Evolutionary conservation across 2,888 invertebrate species (phyloP).

Genomic region (Caenorhabditis sp.): DNA sequence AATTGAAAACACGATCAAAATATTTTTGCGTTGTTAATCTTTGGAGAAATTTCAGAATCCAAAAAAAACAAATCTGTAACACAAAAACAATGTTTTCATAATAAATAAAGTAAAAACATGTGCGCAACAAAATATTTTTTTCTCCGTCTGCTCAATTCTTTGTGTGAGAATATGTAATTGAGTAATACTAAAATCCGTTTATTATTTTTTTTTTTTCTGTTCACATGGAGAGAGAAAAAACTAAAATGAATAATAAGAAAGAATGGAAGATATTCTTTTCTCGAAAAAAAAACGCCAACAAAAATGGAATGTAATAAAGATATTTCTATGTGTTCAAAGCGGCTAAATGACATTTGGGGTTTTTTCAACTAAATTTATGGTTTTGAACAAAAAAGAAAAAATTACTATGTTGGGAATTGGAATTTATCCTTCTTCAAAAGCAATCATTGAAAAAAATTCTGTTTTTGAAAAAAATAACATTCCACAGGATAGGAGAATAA

Average conservation of each 20-base stretch:
- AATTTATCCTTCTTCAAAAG: not conserved
- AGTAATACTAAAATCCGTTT: no score
- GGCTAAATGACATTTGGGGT: not conserved
- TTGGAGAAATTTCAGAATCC: not conserved
- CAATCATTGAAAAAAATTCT: not conserved
- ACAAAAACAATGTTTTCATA: not conserved
- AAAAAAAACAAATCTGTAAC: no score
- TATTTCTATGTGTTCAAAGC: not conserved
- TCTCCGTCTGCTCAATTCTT: no score
- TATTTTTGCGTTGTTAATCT: no score
- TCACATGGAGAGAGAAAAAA: not conserved
- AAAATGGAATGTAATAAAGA: not conserved
- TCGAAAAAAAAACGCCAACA: not conserved
- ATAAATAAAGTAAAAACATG: not conserved
- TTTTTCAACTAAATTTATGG: not conserved
- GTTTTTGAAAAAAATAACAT: not conserved
- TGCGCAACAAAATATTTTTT: no score
- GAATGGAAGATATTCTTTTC: not conserved
- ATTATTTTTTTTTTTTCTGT: no score
- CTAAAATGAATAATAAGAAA: not conserved
- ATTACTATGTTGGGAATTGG: not conserved
- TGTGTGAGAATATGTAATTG: no score
- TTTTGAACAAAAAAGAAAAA: not conserved
- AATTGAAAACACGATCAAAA: no score
- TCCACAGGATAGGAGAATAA: not conserved